These are phyloP conservation scores for Hirtodrosophila confusa DNA, from an alignment of 2,888 invertebrate genomes.

Conservation along the genomic window DNA sequence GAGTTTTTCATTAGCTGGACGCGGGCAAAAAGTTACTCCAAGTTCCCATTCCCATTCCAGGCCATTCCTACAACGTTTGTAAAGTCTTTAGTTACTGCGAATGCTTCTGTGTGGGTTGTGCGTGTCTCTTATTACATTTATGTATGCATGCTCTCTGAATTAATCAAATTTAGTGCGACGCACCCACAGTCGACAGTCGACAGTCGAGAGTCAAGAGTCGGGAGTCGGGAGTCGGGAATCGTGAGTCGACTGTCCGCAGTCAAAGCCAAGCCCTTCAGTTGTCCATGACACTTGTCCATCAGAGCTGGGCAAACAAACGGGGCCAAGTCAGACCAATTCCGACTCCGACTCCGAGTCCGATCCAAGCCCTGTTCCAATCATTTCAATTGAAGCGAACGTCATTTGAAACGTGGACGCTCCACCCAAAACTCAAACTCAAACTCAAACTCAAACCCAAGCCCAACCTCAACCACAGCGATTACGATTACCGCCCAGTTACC, in stretches of 20 bases:
- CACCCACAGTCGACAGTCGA: constrained; percentile 32
- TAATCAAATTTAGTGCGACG: constrained; percentile 73
- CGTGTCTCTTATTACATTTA: constrained; percentile 46
- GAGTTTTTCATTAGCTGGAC: constrained; percentile 66
- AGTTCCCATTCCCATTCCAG: constrained; percentile 5
- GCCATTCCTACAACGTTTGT: not conserved
- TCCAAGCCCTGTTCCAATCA: constrained; percentile 20
- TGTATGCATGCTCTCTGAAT: constrained; percentile 50
- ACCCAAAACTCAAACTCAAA: constrained; percentile 16
- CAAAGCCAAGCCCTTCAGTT: constrained; percentile 59
- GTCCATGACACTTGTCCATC: constrained; percentile 76
- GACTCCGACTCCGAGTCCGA: constrained; percentile 5
- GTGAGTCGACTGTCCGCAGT: constrained; percentile 15
- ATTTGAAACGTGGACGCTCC: constrained; percentile 72
- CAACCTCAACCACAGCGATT: constrained; percentile 47
- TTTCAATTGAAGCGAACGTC: constrained; percentile 62
- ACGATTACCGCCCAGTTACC: constrained; percentile 47
- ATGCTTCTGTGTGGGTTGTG: constrained; percentile 7
- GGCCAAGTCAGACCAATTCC: constrained; percentile 40
- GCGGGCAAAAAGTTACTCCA: constrained; percentile 12
- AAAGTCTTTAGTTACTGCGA: not conserved
- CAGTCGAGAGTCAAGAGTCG: not conserved
- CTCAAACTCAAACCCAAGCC: not conserved
- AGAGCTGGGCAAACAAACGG: constrained; percentile 58
- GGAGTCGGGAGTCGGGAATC: not conserved